A percentile compares a stretch with the other conserved stretches of the same genome.
phyloP scores from a whole-genome alignment of 2,113 vertebrate species.

The Antechinus flavipes region DNA sequence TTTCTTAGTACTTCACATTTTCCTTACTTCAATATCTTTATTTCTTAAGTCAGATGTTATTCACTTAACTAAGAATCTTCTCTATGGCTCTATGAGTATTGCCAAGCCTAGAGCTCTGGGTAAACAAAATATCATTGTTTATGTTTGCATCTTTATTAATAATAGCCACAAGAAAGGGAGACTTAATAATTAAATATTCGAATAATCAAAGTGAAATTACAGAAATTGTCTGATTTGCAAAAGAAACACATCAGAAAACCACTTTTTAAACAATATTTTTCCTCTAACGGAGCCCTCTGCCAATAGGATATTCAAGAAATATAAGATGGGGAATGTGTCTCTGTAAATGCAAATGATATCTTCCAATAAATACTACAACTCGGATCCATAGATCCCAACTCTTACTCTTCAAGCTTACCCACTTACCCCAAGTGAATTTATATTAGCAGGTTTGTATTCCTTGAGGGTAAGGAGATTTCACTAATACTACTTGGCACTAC shows the following conservation, averaged over 20 bases:
- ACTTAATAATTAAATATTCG: neutral
- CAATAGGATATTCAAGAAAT: neutral
- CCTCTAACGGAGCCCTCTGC: neutral
- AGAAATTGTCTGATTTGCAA: neutral
- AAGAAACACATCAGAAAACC: neutral
- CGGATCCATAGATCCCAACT: neutral
- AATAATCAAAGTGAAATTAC: neutral
- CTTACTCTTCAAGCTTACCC: neutral
- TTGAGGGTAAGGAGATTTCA: neutral
- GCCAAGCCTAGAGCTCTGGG: neutral
- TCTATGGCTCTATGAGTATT: neutral
- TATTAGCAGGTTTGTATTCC: neutral
- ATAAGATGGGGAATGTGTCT: neutral
- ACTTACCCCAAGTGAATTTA: neutral
- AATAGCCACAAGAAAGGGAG: neutral
- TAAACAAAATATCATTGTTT: neutral
- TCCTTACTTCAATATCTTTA: neutral
- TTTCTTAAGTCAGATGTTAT: neutral
- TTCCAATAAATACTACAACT: neutral
- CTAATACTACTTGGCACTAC: neutral
- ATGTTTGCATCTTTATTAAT: neutral
- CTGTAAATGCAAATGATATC: neutral
- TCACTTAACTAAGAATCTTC: neutral
- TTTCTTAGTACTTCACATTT: neutral
- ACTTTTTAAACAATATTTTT: neutral